These are phyloP conservation scores for Lapara coniferarum DNA, from an alignment of 2,888 invertebrate species.

Conservation along the genomic window DNA sequence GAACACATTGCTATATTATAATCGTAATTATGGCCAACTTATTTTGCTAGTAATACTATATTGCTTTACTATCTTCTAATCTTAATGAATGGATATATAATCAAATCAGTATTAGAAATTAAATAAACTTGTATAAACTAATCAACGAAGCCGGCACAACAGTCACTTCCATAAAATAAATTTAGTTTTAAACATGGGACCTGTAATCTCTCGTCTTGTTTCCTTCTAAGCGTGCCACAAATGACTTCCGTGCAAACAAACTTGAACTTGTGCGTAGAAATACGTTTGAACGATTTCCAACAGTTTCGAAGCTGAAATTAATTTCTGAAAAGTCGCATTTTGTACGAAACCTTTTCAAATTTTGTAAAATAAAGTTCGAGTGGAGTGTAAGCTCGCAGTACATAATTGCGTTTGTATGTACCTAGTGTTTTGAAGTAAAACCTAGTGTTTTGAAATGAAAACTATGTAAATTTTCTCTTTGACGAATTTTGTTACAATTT, in stretches of 20 bases:
- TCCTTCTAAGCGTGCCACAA: conserved; percentile 12
- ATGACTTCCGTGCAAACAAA: conserved; percentile 18
- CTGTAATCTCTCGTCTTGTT: conserved; percentile 13
- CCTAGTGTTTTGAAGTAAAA: background rate
- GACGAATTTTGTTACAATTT: too few species aligned
- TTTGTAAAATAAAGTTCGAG: background rate
- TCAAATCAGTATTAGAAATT: background rate
- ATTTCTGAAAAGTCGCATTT: conserved; percentile 5
- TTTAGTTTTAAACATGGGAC: background rate
- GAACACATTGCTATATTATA: too few species aligned
- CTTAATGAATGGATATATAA: too few species aligned
- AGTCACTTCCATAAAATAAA: background rate
- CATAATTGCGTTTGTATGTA: background rate
- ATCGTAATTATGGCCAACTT: too few species aligned
- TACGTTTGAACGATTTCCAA: conserved; percentile 18
- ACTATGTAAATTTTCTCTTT: background rate
- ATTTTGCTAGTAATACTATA: too few species aligned
- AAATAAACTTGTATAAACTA: background rate
- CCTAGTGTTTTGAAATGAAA: background rate
- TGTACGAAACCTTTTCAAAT: background rate
- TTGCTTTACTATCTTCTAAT: too few species aligned
- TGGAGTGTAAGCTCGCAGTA: background rate
- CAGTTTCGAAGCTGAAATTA: conserved; percentile 17
- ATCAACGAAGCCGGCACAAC: background rate
- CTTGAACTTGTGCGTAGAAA: conserved; percentile 14